Conservation (phyloP, 2,113 vertebrate species). For the Halichoeres trimaculatus region DNA sequence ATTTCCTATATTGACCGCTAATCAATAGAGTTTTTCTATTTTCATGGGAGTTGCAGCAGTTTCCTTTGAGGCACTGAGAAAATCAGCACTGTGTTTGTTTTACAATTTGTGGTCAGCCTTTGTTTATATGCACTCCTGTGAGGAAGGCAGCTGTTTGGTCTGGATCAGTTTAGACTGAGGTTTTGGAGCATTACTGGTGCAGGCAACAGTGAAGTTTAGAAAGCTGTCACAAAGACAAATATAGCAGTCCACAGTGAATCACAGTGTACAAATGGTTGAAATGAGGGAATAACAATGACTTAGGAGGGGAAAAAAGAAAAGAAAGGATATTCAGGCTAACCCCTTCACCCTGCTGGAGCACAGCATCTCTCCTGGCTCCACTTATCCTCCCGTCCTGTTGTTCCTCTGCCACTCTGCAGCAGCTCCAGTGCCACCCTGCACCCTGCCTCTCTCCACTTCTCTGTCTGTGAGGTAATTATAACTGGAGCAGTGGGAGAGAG, state of each 20-base stretch:
- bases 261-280: slow-evolving; percentile 29
- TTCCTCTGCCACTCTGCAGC: slow-evolving; percentile 40
- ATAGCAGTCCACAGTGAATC: slow-evolving; percentile 16
- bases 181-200: slow-evolving; percentile 16
- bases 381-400: slow-evolving; percentile 24
- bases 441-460: slow-evolving; percentile 32
- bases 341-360: not conserved
- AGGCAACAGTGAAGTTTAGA: slow-evolving; percentile 48
- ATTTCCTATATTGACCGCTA: slow-evolving; percentile 41
- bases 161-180: slow-evolving; percentile 48
- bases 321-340: slow-evolving; percentile 2
- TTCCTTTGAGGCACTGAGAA: slow-evolving; percentile 47
- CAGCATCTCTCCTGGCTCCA: slow-evolving; percentile 35
- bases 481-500: slow-evolving; percentile 38
- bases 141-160: slow-evolving; percentile 49
- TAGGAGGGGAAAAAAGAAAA: slow-evolving; percentile 19
- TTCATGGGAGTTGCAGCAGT: slow-evolving; percentile 44
- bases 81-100: slow-evolving; percentile 57
- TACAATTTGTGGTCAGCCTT: slow-evolving; percentile 53
- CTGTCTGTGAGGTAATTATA: slow-evolving; percentile 59
- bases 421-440: slow-evolving; percentile 39
- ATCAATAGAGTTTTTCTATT: slow-evolving; percentile 48
- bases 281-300: slow-evolving; percentile 21
- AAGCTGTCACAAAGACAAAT: slow-evolving; percentile 46
- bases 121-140: slow-evolving; percentile 54